Percentiles rank a stretch among this genome's conserved stretches.
Conservation (phyloP, 2,113 vertebrate species). For the Marcusenius ussheri region DNA sequence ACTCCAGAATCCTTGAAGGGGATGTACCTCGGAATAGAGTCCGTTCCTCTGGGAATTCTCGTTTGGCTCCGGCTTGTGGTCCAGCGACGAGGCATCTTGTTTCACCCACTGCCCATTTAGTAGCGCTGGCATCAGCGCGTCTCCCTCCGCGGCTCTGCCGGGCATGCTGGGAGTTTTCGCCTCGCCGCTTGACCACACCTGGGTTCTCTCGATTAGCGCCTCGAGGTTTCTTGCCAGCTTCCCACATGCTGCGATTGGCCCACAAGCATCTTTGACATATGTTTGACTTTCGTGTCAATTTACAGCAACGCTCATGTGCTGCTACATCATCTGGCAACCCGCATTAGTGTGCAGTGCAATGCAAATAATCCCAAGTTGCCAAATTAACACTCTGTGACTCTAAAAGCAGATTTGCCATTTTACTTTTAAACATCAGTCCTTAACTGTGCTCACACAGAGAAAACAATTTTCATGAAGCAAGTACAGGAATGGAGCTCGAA, state of each 20-base stretch:
- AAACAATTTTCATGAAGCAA: not conserved
- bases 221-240: conserved; percentile 47
- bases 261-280: not conserved
- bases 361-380: not conserved
- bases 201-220: conserved; percentile 43
- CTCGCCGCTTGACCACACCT: conserved; percentile 37
- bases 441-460: not conserved
- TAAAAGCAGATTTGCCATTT: not conserved
- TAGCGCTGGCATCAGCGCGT: conserved; percentile 5
- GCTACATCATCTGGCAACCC: not conserved
- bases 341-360: not conserved
- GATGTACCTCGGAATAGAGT: conserved; percentile 21
- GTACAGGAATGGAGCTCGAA: not conserved
- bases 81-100: conserved; percentile 3
- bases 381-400: not conserved
- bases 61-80: not conserved
- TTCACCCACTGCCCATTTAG: conserved; percentile 42
- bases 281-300: not conserved
- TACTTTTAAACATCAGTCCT: not conserved
- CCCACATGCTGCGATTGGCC: conserved; percentile 30
- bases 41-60: conserved; percentile 18
- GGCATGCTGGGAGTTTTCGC: conserved; percentile 26
- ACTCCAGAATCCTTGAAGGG: not conserved
- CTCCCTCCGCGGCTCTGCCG: conserved; percentile 2
- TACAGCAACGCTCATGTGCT: not conserved